phyloP scores from a whole-genome alignment of 2,888 invertebrate genomes.

The Corythucha ciliata region DNA sequence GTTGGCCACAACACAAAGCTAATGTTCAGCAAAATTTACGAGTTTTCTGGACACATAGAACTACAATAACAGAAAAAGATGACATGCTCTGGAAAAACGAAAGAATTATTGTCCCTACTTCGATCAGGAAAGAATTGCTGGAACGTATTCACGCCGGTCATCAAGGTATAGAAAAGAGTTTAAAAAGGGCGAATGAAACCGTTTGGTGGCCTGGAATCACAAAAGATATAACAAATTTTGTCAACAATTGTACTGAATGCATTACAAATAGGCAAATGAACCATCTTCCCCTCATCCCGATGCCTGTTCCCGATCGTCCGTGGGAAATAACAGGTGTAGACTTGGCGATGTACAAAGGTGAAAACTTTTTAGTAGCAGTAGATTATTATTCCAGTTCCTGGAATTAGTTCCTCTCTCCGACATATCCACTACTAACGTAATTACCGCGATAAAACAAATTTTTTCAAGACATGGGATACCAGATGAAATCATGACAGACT shows the following conservation, averaged over 20 bases:
- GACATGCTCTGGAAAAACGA: too few species aligned
- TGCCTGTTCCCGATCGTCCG: constrained; percentile 8
- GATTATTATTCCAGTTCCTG: constrained; percentile 20
- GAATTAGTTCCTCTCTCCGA: too few species aligned
- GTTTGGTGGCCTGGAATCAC: constrained; percentile 23
- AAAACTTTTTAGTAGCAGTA: constrained; percentile 6
- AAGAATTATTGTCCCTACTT: too few species aligned
- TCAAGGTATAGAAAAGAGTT: constrained; percentile 11
- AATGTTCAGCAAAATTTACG: too few species aligned
- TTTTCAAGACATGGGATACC: constrained; percentile 13
- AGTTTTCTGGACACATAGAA: too few species aligned
- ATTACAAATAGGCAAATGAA: constrained; percentile 10
- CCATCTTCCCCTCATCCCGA: constrained; percentile 14
- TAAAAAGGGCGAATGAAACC: constrained; percentile 2
- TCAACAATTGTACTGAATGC: constrained; percentile 11
- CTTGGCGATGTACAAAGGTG: too few species aligned
- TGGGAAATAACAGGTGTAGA: constrained; percentile 16
- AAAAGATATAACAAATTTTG: not conserved
- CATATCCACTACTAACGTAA: too few species aligned
- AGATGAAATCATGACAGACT: constrained; percentile 2
- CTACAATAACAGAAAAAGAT: too few species aligned
- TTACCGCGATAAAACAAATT: too few species aligned
- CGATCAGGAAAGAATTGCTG: too few species aligned
- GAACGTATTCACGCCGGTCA: constrained; percentile 18
- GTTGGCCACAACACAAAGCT: too few species aligned